Evolutionary conservation across 1,140 invertebrate genomes (phyloP).

Genomic region (Listronotus oregonensis): DNA sequence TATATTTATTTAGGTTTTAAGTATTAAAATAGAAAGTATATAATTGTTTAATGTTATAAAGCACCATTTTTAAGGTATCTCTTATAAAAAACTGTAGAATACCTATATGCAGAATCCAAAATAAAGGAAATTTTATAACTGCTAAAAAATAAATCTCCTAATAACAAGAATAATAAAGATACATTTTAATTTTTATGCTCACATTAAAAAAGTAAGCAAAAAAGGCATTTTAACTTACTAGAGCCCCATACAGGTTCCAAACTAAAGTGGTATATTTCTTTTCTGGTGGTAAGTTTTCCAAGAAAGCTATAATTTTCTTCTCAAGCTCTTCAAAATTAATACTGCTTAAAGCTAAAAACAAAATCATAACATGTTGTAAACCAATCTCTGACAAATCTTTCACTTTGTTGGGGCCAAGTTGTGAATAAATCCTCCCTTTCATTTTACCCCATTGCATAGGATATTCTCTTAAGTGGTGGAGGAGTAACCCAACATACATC

Average conservation of each 20-base stretch:
- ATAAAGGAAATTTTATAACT: too few species aligned
- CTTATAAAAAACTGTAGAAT: too few species aligned
- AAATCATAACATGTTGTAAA: slow-evolving; percentile 42
- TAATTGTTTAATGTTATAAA: too few species aligned
- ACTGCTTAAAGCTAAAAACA: slow-evolving; percentile 44
- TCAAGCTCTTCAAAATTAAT: slow-evolving; percentile 46
- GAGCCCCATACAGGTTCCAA: slow-evolving; percentile 47
- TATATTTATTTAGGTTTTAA: too few species aligned
- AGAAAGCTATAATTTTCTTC: slow-evolving; percentile 44
- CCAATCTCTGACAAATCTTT: slow-evolving; percentile 45
- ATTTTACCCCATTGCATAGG: slow-evolving; percentile 51
- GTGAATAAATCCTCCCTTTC: slow-evolving; percentile 51
- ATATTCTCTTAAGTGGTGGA: slow-evolving; percentile 43
- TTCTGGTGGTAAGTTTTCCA: slow-evolving; percentile 42
- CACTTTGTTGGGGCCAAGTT: slow-evolving; percentile 49
- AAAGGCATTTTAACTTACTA: slow-evolving; percentile 42
- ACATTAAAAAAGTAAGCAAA: too few species aligned
- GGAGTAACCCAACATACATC: slow-evolving; percentile 46
- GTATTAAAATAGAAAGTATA: too few species aligned
- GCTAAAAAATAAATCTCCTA: too few species aligned
- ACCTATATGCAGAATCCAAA: too few species aligned
- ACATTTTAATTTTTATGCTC: too few species aligned
- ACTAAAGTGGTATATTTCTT: slow-evolving; percentile 35
- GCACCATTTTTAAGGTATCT: too few species aligned
- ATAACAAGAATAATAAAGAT: too few species aligned